Percentiles rank a stretch among this genome's conserved stretches.
These are phyloP conservation scores for Athalia cordata DNA, from an alignment of 2,888 invertebrate genomes.

Conservation along the genomic window DNA sequence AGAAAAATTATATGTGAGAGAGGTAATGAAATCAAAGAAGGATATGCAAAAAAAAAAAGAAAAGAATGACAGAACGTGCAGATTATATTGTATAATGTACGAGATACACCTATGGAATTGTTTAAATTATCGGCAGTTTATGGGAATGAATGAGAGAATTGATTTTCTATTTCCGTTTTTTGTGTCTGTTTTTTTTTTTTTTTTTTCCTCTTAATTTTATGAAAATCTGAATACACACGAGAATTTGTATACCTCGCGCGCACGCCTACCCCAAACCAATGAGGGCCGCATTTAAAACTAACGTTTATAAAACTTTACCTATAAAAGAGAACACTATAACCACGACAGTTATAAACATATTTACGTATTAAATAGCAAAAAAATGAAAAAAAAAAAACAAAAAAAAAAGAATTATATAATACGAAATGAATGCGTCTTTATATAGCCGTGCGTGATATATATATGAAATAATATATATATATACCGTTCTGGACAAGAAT, in stretches of 20 bases:
- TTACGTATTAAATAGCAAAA: constrained; percentile 31
- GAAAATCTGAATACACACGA: constrained; percentile 55
- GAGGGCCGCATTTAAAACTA: constrained; percentile 61
- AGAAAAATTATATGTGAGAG: too few relatives aligned
- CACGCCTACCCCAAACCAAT: constrained; percentile 46
- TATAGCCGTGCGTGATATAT: not conserved
- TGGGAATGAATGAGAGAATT: constrained; percentile 33
- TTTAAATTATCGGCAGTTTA: not conserved
- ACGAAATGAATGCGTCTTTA: constrained; percentile 40
- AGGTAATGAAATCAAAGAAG: too few relatives aligned
- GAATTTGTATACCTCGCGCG: constrained; percentile 63
- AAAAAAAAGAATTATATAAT: constrained; percentile 46
- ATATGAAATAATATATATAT: constrained; percentile 5
- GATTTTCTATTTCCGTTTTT: constrained; percentile 29
- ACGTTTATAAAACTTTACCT: constrained; percentile 55
- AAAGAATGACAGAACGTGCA: constrained; percentile 46
- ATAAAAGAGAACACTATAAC: constrained; percentile 47
- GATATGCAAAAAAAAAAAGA: not conserved
- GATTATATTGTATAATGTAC: constrained; percentile 17
- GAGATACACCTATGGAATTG: too few relatives aligned
- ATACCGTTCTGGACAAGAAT: constrained; percentile 43
- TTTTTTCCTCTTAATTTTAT: constrained; percentile 50
- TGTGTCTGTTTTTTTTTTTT: constrained; percentile 51
- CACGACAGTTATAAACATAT: constrained; percentile 43
- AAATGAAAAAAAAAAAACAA: constrained; percentile 50